Evolutionary conservation across 2,113 vertebrate genomes (phyloP), one percentile per base, ranked within the genome.

Genomic region (Bos javanicus): DNA sequence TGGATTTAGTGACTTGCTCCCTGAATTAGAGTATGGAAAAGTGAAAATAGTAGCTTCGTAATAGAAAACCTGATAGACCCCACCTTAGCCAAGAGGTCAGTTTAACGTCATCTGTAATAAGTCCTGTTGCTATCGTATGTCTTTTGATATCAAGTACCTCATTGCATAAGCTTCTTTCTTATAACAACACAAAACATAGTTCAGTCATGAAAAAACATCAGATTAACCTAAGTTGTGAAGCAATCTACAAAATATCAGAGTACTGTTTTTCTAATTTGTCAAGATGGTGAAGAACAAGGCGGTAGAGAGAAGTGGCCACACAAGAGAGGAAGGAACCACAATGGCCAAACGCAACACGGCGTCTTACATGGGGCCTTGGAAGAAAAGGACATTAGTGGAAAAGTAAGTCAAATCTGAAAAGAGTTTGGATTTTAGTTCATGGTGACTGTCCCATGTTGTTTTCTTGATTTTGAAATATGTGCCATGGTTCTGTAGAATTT

Each of bases 281-380:
- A 2, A 59, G 26, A 21, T 43, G 3, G 4, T 5, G 0, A 90
- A 67, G 39, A 43, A 19, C 6, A 28, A 80, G 13, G 50, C 3
- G 12, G 21, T n/a, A 7, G 13, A 80, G 57, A 91, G 56, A 46
- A 54, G 85, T 10, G 5, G 43, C 15, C 36, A 25, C n/a, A 13
- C 39, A 56, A 28, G 11, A 57, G 13, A 83, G 6, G n/a, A 25
- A 4, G 2, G 7, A 56, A 10, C 14, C 23, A 19, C 5, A 7
- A 7, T 5, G 23, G 12, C 9, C 9, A 28, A 39, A 15, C 0
- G 0, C 15, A 43, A 13, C 12, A 36, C 11, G 3, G 6, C 2
- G 0, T 78, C 33, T 46, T 39, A 25, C 10, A 46, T 2, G 19
- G 19, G 11, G 23, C 33, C 12, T 36, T 6, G 25, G 15, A 28